Evolutionary conservation across 2,797 vertebrate species (phyloP).

Genomic region (Sebastes alutus): DNA sequence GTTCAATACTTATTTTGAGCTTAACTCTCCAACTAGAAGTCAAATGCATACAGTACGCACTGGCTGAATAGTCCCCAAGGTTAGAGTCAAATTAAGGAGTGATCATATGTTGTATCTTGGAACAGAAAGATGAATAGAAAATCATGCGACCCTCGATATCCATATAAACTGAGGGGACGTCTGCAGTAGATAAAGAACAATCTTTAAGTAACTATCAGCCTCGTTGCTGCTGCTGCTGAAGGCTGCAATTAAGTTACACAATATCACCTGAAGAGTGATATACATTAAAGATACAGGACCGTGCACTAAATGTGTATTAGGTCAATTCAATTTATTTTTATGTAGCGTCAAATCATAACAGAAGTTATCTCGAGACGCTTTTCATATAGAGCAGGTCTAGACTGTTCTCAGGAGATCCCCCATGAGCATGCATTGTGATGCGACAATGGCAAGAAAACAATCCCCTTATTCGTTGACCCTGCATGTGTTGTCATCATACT

Average conservation of each 20-base stretch:
- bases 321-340: too few relatives aligned
- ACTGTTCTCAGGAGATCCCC: too few relatives aligned
- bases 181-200: neutral
- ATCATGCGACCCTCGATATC: neutral
- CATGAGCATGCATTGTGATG: too few relatives aligned
- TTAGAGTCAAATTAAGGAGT: neutral
- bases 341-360: too few relatives aligned
- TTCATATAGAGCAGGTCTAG: too few relatives aligned
- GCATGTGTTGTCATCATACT: neutral
- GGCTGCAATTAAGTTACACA: neutral
- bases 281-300: neutral
- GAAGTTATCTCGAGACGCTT: too few relatives aligned
- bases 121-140: constrained; percentile 1
- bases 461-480: neutral
- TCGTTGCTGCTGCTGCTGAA: neutral
- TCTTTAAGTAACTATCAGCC: neutral
- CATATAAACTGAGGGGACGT: neutral
- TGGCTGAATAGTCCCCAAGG: neutral
- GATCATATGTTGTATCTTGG: neutral
- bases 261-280: neutral
- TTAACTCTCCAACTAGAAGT: neutral
- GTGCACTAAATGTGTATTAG: neutral
- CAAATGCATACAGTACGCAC: neutral
- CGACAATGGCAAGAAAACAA: too few relatives aligned
- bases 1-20: neutral